A percentile compares a stretch with the other conserved stretches of the same genome.
Conservation (phyloP, 2,797 vertebrate genomes). For the Manis pentadactyla region DNA sequence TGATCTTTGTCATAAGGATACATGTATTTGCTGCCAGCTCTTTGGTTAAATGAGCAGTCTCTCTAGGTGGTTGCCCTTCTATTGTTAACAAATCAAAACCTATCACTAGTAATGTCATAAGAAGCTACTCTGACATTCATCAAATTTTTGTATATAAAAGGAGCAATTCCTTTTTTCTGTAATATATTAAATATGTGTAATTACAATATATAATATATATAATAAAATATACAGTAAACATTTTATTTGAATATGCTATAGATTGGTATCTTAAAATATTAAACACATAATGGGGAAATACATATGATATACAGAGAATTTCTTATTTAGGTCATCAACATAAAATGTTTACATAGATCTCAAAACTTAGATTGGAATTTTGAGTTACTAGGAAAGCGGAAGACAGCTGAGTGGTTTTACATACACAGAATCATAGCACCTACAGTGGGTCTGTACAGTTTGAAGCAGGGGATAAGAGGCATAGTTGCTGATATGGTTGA, state of each 20-base stretch:
- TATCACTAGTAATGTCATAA: constrained; percentile 53
- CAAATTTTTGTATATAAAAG: constrained; percentile 27
- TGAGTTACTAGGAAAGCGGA: background rate
- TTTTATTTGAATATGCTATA: background rate
- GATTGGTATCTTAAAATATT: constrained; percentile 45
- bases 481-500: background rate
- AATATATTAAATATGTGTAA: background rate
- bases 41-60: constrained; percentile 63
- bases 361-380: constrained; percentile 41
- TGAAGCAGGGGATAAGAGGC: background rate
- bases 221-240: constrained; percentile 35
- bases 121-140: constrained; percentile 30
- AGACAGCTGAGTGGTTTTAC: background rate
- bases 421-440: background rate
- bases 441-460: background rate
- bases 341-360: constrained; percentile 1
- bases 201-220: background rate
- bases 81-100: constrained; percentile 45
- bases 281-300: background rate
- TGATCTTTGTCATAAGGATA: constrained; percentile 51
- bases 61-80: constrained; percentile 23
- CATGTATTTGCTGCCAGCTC: constrained; percentile 49
- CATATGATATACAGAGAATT: constrained; percentile 4
- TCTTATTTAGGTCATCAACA: constrained; percentile 14
- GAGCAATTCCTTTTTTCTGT: background rate